These are phyloP conservation scores for Enteromius argenteus DNA, from an alignment of 2,797 vertebrate species.

Conservation along the genomic window DNA sequence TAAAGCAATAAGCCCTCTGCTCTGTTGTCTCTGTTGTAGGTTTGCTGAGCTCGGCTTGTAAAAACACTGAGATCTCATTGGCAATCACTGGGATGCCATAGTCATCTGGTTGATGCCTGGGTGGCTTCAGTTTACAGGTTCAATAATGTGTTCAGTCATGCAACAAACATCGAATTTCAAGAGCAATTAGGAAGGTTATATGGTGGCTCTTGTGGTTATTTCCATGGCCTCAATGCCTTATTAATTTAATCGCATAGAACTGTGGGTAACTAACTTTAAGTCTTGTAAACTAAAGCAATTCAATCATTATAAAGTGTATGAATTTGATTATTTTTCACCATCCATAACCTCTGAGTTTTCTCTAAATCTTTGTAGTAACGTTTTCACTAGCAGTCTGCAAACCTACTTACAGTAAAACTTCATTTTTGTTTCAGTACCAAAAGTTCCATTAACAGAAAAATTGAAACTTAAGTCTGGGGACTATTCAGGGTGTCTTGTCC, in stretches of 20 bases:
- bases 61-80: slow-evolving; percentile 68
- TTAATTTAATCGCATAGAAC: neutral
- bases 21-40: neutral
- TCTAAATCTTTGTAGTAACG: neutral
- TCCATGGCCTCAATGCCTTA: slow-evolving; percentile 6
- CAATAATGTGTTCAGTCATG: slow-evolving; percentile 18
- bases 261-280: neutral
- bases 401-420: neutral
- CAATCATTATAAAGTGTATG: neutral
- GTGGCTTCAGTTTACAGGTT: slow-evolving; percentile 27
- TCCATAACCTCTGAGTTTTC: neutral
- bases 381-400: neutral
- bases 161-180: slow-evolving; percentile 27
- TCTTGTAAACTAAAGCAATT: neutral
- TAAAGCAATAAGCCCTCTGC: slow-evolving; percentile 63
- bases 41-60: slow-evolving; percentile 59
- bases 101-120: slow-evolving; percentile 31
- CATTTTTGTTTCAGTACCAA: neutral
- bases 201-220: slow-evolving; percentile 24
- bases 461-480: neutral
- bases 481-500: neutral
- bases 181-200: neutral
- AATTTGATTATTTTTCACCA: neutral
- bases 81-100: slow-evolving; percentile 52
- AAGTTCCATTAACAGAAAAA: neutral